phyloP scores from a whole-genome alignment of 2,113 vertebrate genomes.

The Vimba vimba region DNA sequence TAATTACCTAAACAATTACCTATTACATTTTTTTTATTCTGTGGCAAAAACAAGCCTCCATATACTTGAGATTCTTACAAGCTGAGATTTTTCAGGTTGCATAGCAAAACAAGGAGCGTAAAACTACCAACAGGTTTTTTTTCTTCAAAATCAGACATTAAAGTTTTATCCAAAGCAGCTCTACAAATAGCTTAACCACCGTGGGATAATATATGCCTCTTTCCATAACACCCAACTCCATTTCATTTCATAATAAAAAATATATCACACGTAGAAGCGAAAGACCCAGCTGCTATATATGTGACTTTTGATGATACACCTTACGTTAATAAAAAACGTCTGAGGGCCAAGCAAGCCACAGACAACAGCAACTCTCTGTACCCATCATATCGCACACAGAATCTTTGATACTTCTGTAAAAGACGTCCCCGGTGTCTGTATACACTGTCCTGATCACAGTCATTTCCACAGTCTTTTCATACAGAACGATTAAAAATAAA shows the following conservation, averaged over 20 bases:
- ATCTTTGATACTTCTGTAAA: not conserved
- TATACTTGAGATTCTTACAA: constrained; percentile 22
- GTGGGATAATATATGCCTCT: constrained; percentile 46
- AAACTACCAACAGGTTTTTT: constrained; percentile 16
- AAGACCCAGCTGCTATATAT: constrained; percentile 23
- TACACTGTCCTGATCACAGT: not conserved
- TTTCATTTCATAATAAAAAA: constrained; percentile 49
- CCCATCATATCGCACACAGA: not conserved
- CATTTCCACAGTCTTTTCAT: not conserved
- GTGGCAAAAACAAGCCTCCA: constrained; percentile 8
- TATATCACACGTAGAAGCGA: constrained; percentile 53
- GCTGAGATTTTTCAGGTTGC: constrained; percentile 53
- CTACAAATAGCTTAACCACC: constrained; percentile 30
- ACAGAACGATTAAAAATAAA: constrained; percentile 41
- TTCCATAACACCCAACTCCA: constrained; percentile 40
- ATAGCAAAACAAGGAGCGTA: constrained; percentile 53
- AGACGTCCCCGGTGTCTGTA: constrained; percentile 10
- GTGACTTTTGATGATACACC: constrained; percentile 40
- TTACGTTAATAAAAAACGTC: constrained; percentile 24
- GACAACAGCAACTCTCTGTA: constrained; percentile 4
- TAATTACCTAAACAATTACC: not conserved
- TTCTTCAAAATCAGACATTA: constrained; percentile 8
- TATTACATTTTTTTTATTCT: no score
- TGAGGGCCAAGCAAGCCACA: not conserved
- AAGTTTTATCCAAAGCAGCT: constrained; percentile 46